phyloP scores from a whole-genome alignment of 2,888 invertebrate species.

The Graphium colonna region DNA sequence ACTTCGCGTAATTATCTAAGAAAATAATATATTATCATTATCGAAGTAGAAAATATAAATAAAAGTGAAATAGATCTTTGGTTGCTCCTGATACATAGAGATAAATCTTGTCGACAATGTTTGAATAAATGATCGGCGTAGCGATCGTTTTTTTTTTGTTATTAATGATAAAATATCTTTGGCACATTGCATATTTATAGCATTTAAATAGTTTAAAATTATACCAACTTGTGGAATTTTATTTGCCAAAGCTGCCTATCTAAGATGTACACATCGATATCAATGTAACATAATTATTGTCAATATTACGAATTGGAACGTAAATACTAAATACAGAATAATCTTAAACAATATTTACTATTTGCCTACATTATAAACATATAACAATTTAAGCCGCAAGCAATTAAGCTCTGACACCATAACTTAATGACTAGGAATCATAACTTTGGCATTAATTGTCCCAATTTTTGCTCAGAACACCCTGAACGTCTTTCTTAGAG shows the following conservation, averaged over 20 bases:
- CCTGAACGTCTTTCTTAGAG: not conserved
- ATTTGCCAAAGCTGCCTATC: no score
- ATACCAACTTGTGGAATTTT: slow-evolving; percentile 27
- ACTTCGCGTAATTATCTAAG: not conserved
- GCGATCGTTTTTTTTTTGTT: not conserved
- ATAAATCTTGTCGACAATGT: not conserved
- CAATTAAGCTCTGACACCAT: slow-evolving; percentile 29
- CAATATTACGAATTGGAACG: slow-evolving; percentile 24
- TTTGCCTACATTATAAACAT: not conserved
- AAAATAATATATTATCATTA: not conserved
- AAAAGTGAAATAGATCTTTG: not conserved
- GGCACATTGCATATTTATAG: slow-evolving; percentile 32
- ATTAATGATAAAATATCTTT: slow-evolving; percentile 32
- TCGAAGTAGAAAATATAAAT: not conserved
- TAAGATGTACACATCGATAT: no score
- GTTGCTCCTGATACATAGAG: not conserved
- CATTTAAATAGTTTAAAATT: slow-evolving; percentile 10
- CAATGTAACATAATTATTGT: slow-evolving; percentile 30
- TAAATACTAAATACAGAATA: slow-evolving; percentile 20
- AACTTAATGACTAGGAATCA: slow-evolving; percentile 21
- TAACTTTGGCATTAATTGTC: slow-evolving; percentile 19
- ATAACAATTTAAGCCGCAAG: slow-evolving; percentile 19
- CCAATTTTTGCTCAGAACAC: not conserved
- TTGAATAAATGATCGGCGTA: not conserved
- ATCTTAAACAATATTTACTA: slow-evolving; percentile 6